Evolutionary conservation across 2,888 invertebrate genomes (phyloP).

Genomic region (Brachypterus glaber): DNA sequence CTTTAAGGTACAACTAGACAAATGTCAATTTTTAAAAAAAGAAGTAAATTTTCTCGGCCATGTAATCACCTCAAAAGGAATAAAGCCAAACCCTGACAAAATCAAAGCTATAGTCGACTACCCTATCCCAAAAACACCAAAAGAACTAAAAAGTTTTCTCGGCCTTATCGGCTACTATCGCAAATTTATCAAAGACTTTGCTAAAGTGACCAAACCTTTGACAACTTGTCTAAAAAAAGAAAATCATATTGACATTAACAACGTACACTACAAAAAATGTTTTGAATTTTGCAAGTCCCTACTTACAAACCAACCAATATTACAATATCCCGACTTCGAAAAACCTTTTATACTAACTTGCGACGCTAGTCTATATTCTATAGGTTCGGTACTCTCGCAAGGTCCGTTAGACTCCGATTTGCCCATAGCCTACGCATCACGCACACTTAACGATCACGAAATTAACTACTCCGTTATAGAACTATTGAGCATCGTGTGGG

Average conservation of each 20-base stretch:
- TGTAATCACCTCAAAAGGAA: conserved; percentile 28
- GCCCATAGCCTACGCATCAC: conserved; percentile 21
- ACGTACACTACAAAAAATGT: conserved; percentile 5
- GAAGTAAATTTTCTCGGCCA: conserved; percentile 30
- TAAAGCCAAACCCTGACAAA: conserved; percentile 31
- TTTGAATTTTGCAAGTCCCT: conserved; percentile 16
- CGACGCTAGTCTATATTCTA: conserved; percentile 20
- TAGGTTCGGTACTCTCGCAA: conserved; percentile 22
- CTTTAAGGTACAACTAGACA: conserved; percentile 26
- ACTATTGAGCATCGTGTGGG: conserved; percentile 26
- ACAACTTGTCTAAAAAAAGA: conserved; percentile 17
- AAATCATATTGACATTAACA: conserved; percentile 11
- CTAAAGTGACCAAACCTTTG: conserved; percentile 19
- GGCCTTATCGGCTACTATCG: conserved; percentile 20
- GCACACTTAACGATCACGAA: conserved; percentile 20
- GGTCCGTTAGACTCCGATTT: conserved; percentile 14
- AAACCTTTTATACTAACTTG: conserved; percentile 20
- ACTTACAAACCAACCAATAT: conserved; percentile 11
- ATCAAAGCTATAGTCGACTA: conserved; percentile 23
- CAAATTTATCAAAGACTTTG: conserved; percentile 20
- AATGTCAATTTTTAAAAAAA: conserved; percentile 24
- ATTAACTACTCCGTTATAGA: conserved; percentile 25
- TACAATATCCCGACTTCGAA: conserved; percentile 18
- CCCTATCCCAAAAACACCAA: conserved; percentile 20
- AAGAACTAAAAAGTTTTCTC: conserved; percentile 27